Conservation (phyloP, 2,888 invertebrate species). For the Xestoiulus laeticollis region DNA sequence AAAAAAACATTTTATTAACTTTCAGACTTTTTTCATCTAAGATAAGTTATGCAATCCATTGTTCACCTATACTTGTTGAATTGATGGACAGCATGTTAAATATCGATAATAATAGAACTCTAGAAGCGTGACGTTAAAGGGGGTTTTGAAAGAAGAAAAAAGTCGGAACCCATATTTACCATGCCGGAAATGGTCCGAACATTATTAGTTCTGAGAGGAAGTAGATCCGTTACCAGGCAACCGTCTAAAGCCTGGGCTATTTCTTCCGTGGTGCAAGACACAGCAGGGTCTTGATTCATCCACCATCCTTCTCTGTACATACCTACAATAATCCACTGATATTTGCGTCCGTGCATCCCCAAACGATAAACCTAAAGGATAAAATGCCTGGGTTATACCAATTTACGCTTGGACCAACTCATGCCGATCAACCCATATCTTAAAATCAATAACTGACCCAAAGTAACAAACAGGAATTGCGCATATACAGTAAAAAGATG, state of each 20-base stretch:
- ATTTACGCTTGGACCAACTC: neutral
- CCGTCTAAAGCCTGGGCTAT: conserved; percentile 83
- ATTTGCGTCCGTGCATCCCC: conserved; percentile 83
- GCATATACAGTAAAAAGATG: too few relatives aligned
- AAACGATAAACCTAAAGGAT: conserved; percentile 53
- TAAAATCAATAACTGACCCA: neutral
- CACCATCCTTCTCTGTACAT: conserved; percentile 56
- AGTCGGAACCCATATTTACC: conserved; percentile 70
- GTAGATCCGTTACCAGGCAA: conserved; percentile 85
- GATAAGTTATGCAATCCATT: neutral
- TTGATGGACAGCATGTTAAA: conserved; percentile 6
- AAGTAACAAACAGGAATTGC: too few relatives aligned
- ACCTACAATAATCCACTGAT: conserved; percentile 88
- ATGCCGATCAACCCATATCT: neutral
- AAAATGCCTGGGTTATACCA: neutral
- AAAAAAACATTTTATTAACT: neutral
- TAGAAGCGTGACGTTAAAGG: neutral
- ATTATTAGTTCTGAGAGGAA: conserved; percentile 86
- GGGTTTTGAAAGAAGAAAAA: neutral
- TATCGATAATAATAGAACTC: neutral
- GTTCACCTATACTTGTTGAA: neutral
- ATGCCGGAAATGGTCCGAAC: conserved; percentile 89
- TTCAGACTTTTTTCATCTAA: neutral
- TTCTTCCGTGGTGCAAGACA: conserved; percentile 74
- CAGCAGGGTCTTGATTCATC: conserved; percentile 46